These are phyloP conservation scores for Tokudaia tokunoshimensis DNA, from an alignment of 2,797 vertebrate genomes.

Conservation along the genomic window DNA sequence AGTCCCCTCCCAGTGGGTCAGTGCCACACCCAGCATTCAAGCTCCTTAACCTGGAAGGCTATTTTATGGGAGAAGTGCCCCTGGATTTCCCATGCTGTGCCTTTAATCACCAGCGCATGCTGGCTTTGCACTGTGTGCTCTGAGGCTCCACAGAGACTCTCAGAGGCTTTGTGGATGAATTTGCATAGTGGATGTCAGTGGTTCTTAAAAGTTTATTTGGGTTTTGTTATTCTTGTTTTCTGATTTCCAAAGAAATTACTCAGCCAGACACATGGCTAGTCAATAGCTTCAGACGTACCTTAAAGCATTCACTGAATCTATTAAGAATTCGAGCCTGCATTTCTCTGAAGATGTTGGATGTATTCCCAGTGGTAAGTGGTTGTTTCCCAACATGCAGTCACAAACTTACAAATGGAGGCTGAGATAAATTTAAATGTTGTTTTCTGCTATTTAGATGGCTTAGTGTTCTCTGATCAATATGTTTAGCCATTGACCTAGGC, in stretches of 20 bases:
- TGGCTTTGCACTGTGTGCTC: accelerated
- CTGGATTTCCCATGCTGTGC: neutral
- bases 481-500: slow-evolving; percentile 34
- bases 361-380: slow-evolving; percentile 59
- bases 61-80: neutral
- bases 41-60: slow-evolving; percentile 38
- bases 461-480: slow-evolving; percentile 51
- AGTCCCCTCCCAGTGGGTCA: neutral
- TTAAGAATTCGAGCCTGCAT: neutral
- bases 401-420: slow-evolving; percentile 61
- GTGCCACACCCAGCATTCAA: neutral
- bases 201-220: slow-evolving; percentile 47
- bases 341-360: slow-evolving; percentile 47
- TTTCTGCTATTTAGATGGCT: slow-evolving; percentile 44
- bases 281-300: slow-evolving; percentile 19
- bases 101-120: neutral
- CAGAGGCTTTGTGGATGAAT: neutral
- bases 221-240: slow-evolving; percentile 53
- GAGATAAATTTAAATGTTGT: slow-evolving; percentile 63
- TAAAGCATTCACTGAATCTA: slow-evolving; percentile 28
- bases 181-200: neutral
- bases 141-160: neutral
- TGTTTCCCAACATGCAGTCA: slow-evolving; percentile 69
- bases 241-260: slow-evolving; percentile 51
- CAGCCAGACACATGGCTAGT: slow-evolving; percentile 17